Conservation (phyloP, 2,797 vertebrate species). For the Cossypha polioptera region DNA sequence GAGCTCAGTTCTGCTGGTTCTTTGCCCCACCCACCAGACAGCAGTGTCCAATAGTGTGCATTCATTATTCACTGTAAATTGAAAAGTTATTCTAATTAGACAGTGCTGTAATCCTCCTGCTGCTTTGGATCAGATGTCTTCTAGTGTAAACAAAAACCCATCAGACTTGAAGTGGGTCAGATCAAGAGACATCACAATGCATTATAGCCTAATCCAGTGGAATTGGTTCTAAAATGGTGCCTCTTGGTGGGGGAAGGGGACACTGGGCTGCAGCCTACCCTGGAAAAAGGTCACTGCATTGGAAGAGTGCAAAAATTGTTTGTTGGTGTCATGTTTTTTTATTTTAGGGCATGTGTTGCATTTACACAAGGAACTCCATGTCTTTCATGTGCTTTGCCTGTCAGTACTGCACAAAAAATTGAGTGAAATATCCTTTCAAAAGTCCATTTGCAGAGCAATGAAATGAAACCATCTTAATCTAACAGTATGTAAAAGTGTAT, state of each 20-base stretch:
- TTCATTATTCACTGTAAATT: neutral
- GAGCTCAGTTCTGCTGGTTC: neutral
- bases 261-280: neutral
- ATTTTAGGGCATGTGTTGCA: neutral
- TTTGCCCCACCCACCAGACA: neutral
- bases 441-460: constrained; percentile 47
- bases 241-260: neutral
- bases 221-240: neutral
- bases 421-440: constrained; percentile 22
- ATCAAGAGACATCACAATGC: neutral
- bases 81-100: constrained; percentile 43
- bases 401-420: neutral
- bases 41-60: neutral
- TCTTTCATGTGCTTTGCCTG: neutral
- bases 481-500: constrained; percentile 20
- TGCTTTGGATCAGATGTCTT: constrained; percentile 37
- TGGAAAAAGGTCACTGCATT: neutral
- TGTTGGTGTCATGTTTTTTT: neutral
- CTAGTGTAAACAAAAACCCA: constrained; percentile 19
- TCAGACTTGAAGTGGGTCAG: constrained; percentile 32
- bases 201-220: neutral
- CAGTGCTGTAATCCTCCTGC: constrained; percentile 23
- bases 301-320: neutral
- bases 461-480: constrained; percentile 20
- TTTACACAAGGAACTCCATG: neutral